phyloP scores from a whole-genome alignment of 2,797 vertebrate species.

The Parauchenoglanis punctatus region DNA sequence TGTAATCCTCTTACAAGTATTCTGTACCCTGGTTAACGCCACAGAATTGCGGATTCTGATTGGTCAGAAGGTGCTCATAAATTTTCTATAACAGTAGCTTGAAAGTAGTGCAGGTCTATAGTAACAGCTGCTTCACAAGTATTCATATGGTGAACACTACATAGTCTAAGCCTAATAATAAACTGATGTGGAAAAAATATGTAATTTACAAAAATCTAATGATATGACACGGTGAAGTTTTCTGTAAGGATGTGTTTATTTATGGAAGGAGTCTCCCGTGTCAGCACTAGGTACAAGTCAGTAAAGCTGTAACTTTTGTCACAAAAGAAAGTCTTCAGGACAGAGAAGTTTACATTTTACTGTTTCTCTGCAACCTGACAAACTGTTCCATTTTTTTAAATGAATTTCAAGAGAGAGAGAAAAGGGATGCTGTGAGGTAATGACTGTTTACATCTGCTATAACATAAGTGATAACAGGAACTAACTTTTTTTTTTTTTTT shows the following conservation, averaged over 20 bases:
- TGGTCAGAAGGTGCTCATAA: not conserved
- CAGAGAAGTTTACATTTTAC: not conserved
- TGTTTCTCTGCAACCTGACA: not conserved
- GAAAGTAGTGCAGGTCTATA: not conserved
- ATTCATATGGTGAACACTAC: not conserved
- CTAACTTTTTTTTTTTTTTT: not conserved
- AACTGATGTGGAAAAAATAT: not conserved
- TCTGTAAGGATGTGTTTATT: not conserved
- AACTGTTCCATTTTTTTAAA: not conserved
- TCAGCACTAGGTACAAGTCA: not conserved
- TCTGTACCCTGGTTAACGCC: not conserved
- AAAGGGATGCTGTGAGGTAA: not conserved
- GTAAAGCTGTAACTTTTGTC: not conserved
- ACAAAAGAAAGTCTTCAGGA: not conserved
- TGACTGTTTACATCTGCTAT: not conserved
- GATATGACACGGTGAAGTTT: not conserved
- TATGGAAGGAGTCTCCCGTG: not conserved
- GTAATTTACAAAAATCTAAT: not conserved
- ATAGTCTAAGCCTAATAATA: not conserved
- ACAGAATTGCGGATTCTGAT: not conserved
- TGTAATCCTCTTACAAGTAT: not conserved
- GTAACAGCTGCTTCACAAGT: not conserved
- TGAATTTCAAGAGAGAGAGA: not conserved
- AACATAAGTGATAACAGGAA: not conserved
- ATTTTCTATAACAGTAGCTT: not conserved